Evolutionary conservation across 2,113 vertebrate species (phyloP).

Genomic region (Puffinus mauretanicus): DNA sequence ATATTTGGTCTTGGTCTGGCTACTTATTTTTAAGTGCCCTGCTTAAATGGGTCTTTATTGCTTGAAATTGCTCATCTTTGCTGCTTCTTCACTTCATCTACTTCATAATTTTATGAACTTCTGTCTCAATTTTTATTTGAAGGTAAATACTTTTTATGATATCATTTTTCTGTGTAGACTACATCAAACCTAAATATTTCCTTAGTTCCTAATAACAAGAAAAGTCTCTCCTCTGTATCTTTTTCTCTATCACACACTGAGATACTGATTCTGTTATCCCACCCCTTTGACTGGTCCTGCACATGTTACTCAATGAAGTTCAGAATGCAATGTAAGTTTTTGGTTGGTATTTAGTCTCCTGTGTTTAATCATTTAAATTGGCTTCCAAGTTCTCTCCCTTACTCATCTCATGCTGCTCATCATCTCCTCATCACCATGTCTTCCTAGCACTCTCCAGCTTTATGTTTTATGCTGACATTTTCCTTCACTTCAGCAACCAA

Average conservation of each 20-base stretch:
- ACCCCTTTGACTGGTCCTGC: not conserved
- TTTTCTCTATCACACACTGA: not conserved
- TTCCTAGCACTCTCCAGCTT: not conserved
- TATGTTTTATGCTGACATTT: not conserved
- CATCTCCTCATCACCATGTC: not conserved
- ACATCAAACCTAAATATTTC: not conserved
- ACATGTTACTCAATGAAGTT: not conserved
- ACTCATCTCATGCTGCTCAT: fast-evolving
- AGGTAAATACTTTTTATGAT: not conserved
- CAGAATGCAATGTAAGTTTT: not conserved
- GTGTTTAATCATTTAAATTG: not conserved
- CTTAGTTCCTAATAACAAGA: not conserved
- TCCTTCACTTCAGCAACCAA: not conserved
- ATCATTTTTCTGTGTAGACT: not conserved
- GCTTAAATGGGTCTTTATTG: not conserved
- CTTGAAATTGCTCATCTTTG: not conserved
- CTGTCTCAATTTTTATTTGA: not conserved
- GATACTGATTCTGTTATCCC: not conserved
- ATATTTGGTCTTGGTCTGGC: not conserved
- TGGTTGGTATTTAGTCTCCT: not conserved
- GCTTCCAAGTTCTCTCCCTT: not conserved
- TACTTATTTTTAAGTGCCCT: not conserved
- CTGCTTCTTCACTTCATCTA: not conserved
- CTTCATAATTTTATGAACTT: not conserved
- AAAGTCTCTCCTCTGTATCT: not conserved